phyloP scores from a whole-genome alignment of 2,113 vertebrate species.

The Microcebus jonahi region DNA sequence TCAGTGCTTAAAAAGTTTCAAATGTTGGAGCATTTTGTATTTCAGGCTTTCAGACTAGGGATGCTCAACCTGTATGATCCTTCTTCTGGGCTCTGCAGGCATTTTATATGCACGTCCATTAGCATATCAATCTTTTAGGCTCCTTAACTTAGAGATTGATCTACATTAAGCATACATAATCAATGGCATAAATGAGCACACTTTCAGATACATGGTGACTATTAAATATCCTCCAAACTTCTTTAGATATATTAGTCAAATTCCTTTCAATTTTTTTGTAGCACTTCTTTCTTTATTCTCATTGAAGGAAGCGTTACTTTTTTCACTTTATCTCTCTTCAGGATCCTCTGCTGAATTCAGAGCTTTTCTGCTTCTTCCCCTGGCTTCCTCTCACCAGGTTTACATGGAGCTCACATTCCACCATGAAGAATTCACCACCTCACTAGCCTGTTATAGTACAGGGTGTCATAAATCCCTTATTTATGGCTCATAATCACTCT shows the following conservation, averaged over 20 bases:
- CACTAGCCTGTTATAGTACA: not conserved
- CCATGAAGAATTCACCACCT: not conserved
- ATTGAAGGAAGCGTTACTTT: not conserved
- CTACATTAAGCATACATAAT: not conserved
- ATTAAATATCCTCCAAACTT: not conserved
- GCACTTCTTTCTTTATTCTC: slow-evolving; percentile 16
- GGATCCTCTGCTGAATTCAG: not conserved
- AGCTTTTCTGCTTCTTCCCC: not conserved
- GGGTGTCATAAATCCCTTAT: not conserved
- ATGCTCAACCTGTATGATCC: not conserved
- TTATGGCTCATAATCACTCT: slow-evolving; percentile 35
- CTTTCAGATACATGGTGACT: not conserved
- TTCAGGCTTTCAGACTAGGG: not conserved
- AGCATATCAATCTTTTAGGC: not conserved
- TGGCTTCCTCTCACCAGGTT: not conserved
- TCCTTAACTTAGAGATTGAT: not conserved
- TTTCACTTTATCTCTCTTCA: not conserved
- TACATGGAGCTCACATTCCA: not conserved
- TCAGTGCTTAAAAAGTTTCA: not conserved
- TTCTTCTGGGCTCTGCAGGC: not conserved
- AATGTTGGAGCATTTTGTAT: not conserved
- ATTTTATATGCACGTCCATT: not conserved
- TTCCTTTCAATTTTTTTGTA: not conserved
- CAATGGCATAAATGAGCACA: not conserved
- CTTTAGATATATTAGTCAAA: slow-evolving; percentile 6